Evolutionary conservation across 2,113 vertebrate species (phyloP), one percentile per base, ranked within the genome.

Genomic region (Atherinomorus stipes): DNA sequence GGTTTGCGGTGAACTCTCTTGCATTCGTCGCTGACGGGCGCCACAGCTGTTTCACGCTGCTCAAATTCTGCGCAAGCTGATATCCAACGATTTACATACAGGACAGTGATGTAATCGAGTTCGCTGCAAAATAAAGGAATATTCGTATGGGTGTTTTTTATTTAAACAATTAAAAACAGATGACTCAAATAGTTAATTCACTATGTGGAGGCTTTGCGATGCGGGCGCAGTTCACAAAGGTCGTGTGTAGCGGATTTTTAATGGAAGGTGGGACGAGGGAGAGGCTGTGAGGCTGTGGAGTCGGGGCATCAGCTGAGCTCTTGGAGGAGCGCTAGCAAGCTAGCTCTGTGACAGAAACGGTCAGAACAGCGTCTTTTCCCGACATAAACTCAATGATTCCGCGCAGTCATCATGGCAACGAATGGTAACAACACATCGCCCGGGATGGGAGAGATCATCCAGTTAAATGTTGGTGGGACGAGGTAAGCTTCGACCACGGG

Each of bases 381-480:
- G 11, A 51, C 34, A 25, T n/a, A 62, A 40, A n/a, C 52, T 18
- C 21, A 18, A 18, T 12, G 57, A 13, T 19, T 34, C 52, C 15
- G 71, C 53, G 52, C 51, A 22, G 79, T 66, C 52, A 94, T 91
- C 86, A 97, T 97, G 95, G 96, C 96, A 37, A 93, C 94, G 76
- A 94, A 92, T 71, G 93, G 94, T 70, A 94, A 88, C 88, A 80
- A 75, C 73, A 53, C 93, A 18, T 85, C 91, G 58, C 89, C 95
- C 2, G 95, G 94, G 51, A 94, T 95, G 83, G 96, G 96, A 53
- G 97, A 98, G 86, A 98, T 98, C 81, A 95, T 98, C 81, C 96
- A 98, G 92, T 88, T 99, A 16, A 98, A 99, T 84, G 97, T 99
- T 74, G 97, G 97, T 19, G 97, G 97, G 42, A 97, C 96, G 64